These are phyloP conservation scores for Spinus olivaceus DNA, from an alignment of 2,797 vertebrate genomes.

Conservation along the genomic window DNA sequence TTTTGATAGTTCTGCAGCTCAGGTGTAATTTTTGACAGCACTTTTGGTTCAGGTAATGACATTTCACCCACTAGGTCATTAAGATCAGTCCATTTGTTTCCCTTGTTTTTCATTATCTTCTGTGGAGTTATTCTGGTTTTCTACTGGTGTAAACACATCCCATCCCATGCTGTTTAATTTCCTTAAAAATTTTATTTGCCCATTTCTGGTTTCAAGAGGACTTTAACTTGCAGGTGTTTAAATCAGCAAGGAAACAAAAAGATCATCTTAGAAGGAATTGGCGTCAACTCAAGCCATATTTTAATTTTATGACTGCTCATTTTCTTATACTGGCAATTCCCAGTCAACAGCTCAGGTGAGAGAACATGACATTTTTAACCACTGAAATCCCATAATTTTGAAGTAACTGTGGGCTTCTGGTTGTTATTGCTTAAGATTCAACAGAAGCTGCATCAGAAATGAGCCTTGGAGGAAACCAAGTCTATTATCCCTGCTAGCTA, in stretches of 20 bases:
- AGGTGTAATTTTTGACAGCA: background rate
- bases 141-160: background rate
- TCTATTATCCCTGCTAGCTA: background rate
- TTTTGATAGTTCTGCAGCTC: background rate
- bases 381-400: background rate
- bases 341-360: background rate
- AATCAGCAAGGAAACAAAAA: slow-evolving; percentile 3
- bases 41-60: background rate
- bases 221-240: slow-evolving; percentile 31
- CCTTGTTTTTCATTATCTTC: slow-evolving; percentile 14
- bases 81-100: background rate
- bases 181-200: background rate
- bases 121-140: background rate
- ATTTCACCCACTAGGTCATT: background rate
- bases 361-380: slow-evolving; percentile 8
- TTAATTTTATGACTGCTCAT: background rate
- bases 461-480: slow-evolving; percentile 5
- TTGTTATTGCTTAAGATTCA: slow-evolving; percentile 38
- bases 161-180: background rate
- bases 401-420: background rate
- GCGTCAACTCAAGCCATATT: background rate
- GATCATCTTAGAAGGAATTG: background rate
- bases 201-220: background rate
- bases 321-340: background rate
- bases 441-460: background rate